Conservation (phyloP, 2,797 vertebrate species). For the Todus mexicanus region DNA sequence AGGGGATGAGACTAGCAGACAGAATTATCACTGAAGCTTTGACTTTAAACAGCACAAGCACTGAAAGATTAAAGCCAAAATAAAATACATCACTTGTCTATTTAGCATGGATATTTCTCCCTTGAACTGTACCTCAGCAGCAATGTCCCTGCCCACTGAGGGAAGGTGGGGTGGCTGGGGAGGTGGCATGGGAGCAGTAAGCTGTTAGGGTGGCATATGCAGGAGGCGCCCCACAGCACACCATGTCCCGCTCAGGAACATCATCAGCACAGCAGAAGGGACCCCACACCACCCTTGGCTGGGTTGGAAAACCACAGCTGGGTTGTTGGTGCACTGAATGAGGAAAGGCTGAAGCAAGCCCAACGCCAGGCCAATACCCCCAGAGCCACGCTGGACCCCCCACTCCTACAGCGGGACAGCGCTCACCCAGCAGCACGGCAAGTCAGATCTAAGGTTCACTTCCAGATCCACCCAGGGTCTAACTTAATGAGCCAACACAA, state of each 20-base stretch:
- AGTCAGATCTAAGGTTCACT: not conserved
- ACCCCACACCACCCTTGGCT: not conserved
- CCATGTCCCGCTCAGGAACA: accelerated
- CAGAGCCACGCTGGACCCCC: not conserved
- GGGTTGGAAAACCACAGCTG: not conserved
- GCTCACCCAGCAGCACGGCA: not conserved
- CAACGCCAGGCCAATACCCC: not conserved
- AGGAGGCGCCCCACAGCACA: not conserved
- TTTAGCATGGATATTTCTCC: not conserved
- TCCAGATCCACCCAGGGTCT: not conserved
- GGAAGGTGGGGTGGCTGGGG: not conserved
- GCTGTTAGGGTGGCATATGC: not conserved
- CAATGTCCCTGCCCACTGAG: not conserved
- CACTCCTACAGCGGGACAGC: accelerated
- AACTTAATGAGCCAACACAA: not conserved
- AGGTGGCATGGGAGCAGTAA: not conserved
- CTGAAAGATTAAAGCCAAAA: not conserved
- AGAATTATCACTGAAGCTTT: accelerated
- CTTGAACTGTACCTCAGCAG: not conserved
- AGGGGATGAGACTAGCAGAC: accelerated
- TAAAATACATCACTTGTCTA: accelerated
- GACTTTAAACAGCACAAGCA: not conserved
- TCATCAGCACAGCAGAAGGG: not conserved
- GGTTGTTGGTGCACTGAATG: not conserved
- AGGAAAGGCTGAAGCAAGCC: not conserved